Evolutionary conservation across 2,888 invertebrate genomes (phyloP).

Genomic region (Troglohyphantes excavatus): DNA sequence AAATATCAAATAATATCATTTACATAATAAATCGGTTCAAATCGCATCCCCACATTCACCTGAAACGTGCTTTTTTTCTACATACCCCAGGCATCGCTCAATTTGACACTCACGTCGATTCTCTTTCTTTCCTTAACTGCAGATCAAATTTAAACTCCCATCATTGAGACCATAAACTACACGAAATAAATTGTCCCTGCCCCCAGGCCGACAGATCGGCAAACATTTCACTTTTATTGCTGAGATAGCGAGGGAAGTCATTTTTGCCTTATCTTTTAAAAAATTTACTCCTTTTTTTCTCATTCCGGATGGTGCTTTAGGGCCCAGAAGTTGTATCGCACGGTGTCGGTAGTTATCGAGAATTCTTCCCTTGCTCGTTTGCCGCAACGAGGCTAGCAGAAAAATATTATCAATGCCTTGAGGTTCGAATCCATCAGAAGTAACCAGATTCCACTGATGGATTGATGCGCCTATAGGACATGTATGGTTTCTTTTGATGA

Average conservation of each 20-base stretch:
- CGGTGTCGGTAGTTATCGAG: conserved; percentile 15
- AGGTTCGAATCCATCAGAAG: conserved; percentile 2
- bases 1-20: no score
- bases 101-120: background rate
- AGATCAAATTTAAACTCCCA: conserved; percentile 14
- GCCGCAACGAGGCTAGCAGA: background rate
- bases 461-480: background rate
- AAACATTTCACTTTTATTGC: conserved; percentile 65
- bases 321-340: background rate
- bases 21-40: no score
- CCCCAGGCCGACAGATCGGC: conserved; percentile 36
- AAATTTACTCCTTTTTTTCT: background rate
- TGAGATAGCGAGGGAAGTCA: conserved; percentile 19
- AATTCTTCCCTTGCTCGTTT: conserved; percentile 25
- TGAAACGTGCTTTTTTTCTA: no score
- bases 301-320: background rate
- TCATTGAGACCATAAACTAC: conserved; percentile 16
- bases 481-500: background rate
- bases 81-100: background rate
- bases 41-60: no score
- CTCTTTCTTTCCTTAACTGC: conserved; percentile 4
- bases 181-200: conserved; percentile 33
- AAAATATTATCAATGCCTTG: conserved; percentile 33
- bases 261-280: conserved; percentile 37
- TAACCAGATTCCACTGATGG: background rate